Conservation (phyloP, 1,140 invertebrate species). For the Myzus persicae region DNA sequence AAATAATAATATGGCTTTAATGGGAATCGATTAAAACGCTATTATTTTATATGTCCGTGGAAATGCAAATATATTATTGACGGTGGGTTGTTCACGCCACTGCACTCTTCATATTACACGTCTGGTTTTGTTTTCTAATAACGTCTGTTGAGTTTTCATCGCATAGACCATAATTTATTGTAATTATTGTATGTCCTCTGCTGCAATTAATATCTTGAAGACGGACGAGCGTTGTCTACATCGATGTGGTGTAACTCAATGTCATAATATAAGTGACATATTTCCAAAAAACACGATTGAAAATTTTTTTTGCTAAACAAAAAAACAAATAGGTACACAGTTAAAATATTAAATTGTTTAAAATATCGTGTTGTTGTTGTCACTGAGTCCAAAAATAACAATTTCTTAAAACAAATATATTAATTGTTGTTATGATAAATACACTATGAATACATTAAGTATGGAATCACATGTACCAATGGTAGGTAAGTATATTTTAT, state of each 20-base stretch:
- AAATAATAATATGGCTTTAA: constrained; percentile 20
- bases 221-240: not conserved
- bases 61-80: constrained; percentile 22
- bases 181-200: not conserved
- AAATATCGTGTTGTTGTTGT: not conserved
- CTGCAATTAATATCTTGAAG: not conserved
- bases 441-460: not conserved
- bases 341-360: not conserved
- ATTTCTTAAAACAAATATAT: not conserved
- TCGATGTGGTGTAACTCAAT: not conserved
- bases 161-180: constrained; percentile 1
- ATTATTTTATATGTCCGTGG: not conserved
- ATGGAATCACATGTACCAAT: not conserved
- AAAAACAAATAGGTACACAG: not conserved
- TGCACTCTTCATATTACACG: not conserved
- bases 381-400: not conserved
- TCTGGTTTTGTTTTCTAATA: constrained; percentile 18
- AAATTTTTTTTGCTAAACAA: not conserved
- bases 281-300: not conserved
- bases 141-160: not conserved
- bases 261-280: not conserved
- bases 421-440: not conserved
- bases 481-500: not conserved
- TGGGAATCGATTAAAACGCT: constrained; percentile 24
- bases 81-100: not conserved